phyloP scores from a whole-genome alignment of 1,140 invertebrate genomes.

The Adelges cooleyi region DNA sequence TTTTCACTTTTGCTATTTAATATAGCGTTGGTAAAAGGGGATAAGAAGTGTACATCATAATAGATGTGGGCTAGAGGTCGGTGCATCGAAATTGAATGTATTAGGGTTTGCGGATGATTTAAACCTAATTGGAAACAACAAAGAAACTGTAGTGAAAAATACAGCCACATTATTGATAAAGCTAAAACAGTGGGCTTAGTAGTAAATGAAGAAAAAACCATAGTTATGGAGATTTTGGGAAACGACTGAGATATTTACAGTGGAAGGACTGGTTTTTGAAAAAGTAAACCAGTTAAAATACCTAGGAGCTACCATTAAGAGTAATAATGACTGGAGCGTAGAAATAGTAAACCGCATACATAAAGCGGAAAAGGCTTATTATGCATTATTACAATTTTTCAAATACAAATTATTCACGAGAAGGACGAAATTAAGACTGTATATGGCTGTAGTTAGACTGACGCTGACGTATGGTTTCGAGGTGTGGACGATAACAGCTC shows the following conservation, averaged over 20 bases:
- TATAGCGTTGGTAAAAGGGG: background rate
- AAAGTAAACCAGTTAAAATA: background rate
- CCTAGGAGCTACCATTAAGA: background rate
- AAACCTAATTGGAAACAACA: background rate
- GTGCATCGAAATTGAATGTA: background rate
- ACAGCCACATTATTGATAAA: no score
- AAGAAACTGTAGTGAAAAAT: no score
- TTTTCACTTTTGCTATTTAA: background rate
- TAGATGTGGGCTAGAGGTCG: background rate
- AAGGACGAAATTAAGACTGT: background rate
- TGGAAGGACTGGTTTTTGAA: no score
- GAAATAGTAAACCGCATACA: background rate
- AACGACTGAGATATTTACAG: no score
- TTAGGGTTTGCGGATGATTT: background rate
- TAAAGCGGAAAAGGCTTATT: conserved; percentile 1
- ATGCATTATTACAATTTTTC: background rate
- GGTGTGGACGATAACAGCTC: background rate
- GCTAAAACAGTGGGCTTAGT: no score
- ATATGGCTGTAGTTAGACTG: background rate
- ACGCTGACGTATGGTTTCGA: background rate
- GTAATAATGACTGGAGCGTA: background rate
- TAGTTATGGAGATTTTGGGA: no score
- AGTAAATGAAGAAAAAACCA: no score
- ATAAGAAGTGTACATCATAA: background rate
- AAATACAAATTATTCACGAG: background rate